phyloP scores from a whole-genome alignment of 2,888 invertebrate species.

The Ceratothoa steindachneri region DNA sequence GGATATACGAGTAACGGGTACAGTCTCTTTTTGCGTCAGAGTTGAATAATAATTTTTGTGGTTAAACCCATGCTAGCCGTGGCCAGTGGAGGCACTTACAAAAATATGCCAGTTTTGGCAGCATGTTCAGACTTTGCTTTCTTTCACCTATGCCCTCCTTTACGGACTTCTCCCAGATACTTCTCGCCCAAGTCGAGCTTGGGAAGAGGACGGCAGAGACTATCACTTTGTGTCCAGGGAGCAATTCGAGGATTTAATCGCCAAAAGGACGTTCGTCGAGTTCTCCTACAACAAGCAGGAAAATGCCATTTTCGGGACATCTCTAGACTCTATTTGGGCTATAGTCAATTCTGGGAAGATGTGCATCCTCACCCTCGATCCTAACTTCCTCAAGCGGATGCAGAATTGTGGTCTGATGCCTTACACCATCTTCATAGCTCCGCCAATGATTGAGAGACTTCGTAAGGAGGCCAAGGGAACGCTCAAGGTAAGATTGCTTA shows the following conservation, averaged over 20 bases:
- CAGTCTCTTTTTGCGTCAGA: too few relatives aligned
- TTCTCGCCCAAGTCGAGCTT: conserved; percentile 83
- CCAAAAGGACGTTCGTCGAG: conserved; percentile 90
- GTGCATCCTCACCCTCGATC: conserved; percentile 93
- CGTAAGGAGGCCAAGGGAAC: too few relatives aligned
- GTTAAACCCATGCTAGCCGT: too few relatives aligned
- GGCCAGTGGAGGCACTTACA: too few relatives aligned
- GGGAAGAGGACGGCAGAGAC: conserved; percentile 91
- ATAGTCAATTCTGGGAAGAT: conserved; percentile 94
- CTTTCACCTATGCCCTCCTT: too few relatives aligned
- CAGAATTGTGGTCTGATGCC: conserved; percentile 92
- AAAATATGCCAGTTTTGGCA: too few relatives aligned
- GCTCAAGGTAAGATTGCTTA: too few relatives aligned
- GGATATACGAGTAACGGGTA: too few relatives aligned
- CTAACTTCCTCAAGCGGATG: conserved; percentile 87
- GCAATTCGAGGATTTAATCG: conserved; percentile 90
- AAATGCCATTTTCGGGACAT: conserved; percentile 82
- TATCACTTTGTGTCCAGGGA: conserved; percentile 95
- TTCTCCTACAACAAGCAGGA: conserved; percentile 98
- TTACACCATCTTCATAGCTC: conserved; percentile 94
- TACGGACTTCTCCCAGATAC: conserved; percentile 88
- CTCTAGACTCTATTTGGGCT: conserved; percentile 59
- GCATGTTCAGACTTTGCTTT: too few relatives aligned
- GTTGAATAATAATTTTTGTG: too few relatives aligned
- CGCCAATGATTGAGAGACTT: conserved; percentile 90